These are phyloP conservation scores for Oligia latruncula DNA, from an alignment of 2,888 invertebrate species.

Conservation along the genomic window DNA sequence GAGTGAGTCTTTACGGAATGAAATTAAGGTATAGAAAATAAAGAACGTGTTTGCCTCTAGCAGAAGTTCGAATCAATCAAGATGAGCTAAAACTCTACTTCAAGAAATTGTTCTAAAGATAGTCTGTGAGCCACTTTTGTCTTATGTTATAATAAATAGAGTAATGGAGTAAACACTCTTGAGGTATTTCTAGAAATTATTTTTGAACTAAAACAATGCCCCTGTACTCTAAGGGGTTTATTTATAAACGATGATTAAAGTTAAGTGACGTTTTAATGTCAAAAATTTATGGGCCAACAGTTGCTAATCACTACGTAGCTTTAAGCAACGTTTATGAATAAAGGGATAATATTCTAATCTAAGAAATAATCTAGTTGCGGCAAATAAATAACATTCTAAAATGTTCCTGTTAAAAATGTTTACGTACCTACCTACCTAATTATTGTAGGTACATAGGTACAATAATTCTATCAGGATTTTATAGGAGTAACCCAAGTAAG, in stretches of 20 bases:
- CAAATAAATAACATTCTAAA: not conserved
- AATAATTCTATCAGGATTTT: not conserved
- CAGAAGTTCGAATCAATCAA: not conserved
- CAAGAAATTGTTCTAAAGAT: not conserved
- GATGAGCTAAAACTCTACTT: not conserved
- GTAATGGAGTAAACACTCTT: not conserved
- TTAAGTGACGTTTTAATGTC: not conserved
- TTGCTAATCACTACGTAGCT: not conserved
- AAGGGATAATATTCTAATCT: not conserved
- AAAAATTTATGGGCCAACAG: not conserved
- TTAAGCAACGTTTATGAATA: not conserved
- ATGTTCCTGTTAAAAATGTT: not conserved
- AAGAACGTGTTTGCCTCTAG: not conserved
- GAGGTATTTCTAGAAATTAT: not conserved
- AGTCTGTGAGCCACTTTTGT: not conserved
- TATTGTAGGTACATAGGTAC: not conserved
- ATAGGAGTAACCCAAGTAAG: not conserved
- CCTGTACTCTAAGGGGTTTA: too few species aligned
- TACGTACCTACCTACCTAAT: not conserved
- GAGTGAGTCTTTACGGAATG: not conserved
- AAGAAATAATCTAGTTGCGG: not conserved
- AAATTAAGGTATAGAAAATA: not conserved
- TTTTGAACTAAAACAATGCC: not conserved
- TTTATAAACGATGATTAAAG: not conserved
- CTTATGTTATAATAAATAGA: slow-evolving; percentile 23